Evolutionary conservation across 2,888 invertebrate genomes (phyloP).

Genomic region (Pelosia muscerda): DNA sequence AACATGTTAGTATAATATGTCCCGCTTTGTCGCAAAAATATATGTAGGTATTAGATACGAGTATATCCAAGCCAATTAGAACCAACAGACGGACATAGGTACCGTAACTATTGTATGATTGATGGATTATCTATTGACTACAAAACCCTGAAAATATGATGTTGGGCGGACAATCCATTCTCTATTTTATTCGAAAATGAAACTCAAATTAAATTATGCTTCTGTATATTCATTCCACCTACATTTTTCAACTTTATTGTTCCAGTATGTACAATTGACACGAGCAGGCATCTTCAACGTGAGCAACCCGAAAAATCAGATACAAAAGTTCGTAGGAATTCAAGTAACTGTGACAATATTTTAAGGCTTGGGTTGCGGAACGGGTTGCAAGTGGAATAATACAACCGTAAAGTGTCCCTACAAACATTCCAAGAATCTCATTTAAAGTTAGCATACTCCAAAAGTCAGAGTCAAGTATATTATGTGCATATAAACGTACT

Average conservation of each 20-base stretch:
- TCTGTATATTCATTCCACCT: not conserved
- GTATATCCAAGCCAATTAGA: too few relatives aligned
- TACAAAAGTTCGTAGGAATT: conserved; percentile 22
- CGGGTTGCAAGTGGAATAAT: conserved; percentile 54
- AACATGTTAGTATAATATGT: too few relatives aligned
- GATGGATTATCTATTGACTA: too few relatives aligned
- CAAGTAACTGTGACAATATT: conserved; percentile 30
- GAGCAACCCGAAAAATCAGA: conserved; percentile 23
- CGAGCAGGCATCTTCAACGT: conserved; percentile 14
- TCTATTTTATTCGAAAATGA: conserved; percentile 35
- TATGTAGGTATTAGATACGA: too few relatives aligned
- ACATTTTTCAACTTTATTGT: not conserved
- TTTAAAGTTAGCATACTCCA: conserved; percentile 72
- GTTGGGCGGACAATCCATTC: conserved; percentile 39
- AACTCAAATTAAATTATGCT: conserved; percentile 30
- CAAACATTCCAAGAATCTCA: conserved; percentile 74
- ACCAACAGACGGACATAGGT: too few relatives aligned
- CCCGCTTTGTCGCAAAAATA: too few relatives aligned
- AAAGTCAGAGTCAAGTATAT: conserved; percentile 65
- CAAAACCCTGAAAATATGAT: conserved; percentile 18
- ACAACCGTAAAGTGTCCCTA: conserved; percentile 65
- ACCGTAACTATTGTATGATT: too few relatives aligned
- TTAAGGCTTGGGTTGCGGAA: conserved; percentile 29
- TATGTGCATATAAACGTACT: conserved; percentile 60
- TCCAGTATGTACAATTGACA: conserved; percentile 1